Evolutionary conservation across 2,797 vertebrate species (phyloP).

Genomic region (Rhinophrynus dorsalis): DNA sequence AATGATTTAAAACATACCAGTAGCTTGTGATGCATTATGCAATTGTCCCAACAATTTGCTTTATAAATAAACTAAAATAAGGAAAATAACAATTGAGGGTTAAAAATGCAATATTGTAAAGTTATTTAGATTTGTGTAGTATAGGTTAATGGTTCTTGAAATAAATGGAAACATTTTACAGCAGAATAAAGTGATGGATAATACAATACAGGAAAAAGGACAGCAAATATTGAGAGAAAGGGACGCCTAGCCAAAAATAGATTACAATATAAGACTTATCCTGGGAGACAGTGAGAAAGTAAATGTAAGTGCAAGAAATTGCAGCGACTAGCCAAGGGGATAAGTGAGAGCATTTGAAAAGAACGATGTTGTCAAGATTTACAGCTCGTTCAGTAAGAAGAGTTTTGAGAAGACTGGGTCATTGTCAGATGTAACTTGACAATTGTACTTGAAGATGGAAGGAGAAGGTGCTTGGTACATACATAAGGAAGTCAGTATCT

Average conservation of each 20-base stretch:
- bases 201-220: neutral
- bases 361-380: constrained; percentile 1
- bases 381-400: constrained; percentile 12
- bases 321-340: neutral
- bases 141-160: neutral
- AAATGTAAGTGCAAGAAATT: neutral
- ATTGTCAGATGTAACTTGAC: constrained; percentile 29
- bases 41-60: too few relatives aligned
- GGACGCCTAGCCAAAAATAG: neutral
- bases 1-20: too few relatives aligned
- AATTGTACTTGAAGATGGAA: constrained; percentile 36
- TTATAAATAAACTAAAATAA: too few relatives aligned
- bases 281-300: neutral
- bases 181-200: neutral
- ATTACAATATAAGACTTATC: neutral
- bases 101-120: too few relatives aligned
- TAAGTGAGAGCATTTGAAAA: neutral
- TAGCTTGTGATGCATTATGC: too few relatives aligned
- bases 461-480: constrained; percentile 25
- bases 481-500: constrained; percentile 18
- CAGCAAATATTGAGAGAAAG: neutral
- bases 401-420: constrained; percentile 11
- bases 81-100: too few relatives aligned
- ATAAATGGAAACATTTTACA: neutral
- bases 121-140: neutral